A percentile compares a stretch with the other conserved stretches of the same genome.
These are phyloP conservation scores for Neodiprion lecontei DNA, from an alignment of 1,140 invertebrate species.

Conservation along the genomic window DNA sequence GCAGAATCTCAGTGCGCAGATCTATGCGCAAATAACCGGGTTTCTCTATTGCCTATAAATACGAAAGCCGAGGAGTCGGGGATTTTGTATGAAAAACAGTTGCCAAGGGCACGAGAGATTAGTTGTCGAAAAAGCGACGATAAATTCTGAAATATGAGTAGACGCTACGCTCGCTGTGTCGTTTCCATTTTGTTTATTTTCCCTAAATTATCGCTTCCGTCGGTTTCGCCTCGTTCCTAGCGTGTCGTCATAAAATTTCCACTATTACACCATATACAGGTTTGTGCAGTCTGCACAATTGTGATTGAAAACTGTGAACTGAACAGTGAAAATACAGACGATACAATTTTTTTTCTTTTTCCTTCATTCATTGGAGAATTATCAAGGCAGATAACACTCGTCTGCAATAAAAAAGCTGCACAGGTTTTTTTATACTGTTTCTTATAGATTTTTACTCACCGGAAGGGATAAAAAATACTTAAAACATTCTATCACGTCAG, in stretches of 20 bases:
- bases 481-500: no score
- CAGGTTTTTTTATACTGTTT: no score
- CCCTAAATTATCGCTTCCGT: background rate
- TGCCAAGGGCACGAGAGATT: conserved; percentile 56
- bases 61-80: conserved; percentile 53
- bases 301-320: background rate
- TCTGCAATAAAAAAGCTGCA: no score
- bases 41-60: conserved; percentile 53
- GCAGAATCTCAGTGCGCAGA: no score
- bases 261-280: background rate
- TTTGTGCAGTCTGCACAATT: no score
- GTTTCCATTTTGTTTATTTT: background rate
- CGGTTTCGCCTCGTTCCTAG: background rate
- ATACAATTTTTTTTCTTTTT: no score
- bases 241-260: background rate
- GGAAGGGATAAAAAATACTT: no score
- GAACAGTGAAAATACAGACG: background rate
- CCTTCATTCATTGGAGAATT: no score
- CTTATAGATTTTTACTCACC: no score
- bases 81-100: conserved; percentile 59
- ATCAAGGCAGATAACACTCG: no score
- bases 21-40: background rate
- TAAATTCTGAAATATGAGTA: background rate
- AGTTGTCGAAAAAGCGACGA: conserved; percentile 37
- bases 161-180: background rate